phyloP scores from a whole-genome alignment of 1,140 invertebrate genomes.

The Trichogramma pretiosum region DNA sequence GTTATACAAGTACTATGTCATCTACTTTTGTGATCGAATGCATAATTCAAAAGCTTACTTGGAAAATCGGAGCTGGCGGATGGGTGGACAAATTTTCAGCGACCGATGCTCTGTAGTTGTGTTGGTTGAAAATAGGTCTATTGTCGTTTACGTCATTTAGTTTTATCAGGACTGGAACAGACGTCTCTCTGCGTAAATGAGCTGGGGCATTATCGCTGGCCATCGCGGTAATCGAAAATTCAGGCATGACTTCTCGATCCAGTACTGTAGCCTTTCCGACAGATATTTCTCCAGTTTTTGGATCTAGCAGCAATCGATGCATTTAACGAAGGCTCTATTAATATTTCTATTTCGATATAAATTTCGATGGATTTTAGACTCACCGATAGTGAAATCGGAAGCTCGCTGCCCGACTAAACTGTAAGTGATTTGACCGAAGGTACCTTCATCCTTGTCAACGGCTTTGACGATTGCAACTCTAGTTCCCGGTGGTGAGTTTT shows the following conservation, averaged over 20 bases:
- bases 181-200: conserved; percentile 56
- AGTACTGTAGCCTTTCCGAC: conserved; percentile 63
- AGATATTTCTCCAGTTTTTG: conserved; percentile 66
- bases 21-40: background rate
- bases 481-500: conserved; percentile 65
- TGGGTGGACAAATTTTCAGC: conserved; percentile 73
- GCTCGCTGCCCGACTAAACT: conserved; percentile 64
- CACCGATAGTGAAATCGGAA: conserved; percentile 61
- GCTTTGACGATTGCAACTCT: conserved; percentile 62
- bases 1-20: background rate
- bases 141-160: conserved; percentile 80
- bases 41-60: conserved; percentile 42
- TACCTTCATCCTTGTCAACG: conserved; percentile 63
- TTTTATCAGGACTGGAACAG: conserved; percentile 70
- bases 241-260: conserved; percentile 67
- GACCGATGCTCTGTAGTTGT: conserved; percentile 66
- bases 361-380: too few relatives aligned
- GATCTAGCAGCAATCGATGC: conserved; percentile 28
- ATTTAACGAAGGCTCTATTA: too few relatives aligned
- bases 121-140: conserved; percentile 64
- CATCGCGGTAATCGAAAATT: conserved; percentile 67
- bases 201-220: conserved; percentile 70
- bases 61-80: conserved; percentile 68
- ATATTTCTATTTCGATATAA: too few relatives aligned
- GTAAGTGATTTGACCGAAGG: conserved; percentile 68